Evolutionary conservation across 2,888 invertebrate genomes (phyloP), one percentile per base, ranked within the genome.

Genomic region (Alsophila aescularia): DNA sequence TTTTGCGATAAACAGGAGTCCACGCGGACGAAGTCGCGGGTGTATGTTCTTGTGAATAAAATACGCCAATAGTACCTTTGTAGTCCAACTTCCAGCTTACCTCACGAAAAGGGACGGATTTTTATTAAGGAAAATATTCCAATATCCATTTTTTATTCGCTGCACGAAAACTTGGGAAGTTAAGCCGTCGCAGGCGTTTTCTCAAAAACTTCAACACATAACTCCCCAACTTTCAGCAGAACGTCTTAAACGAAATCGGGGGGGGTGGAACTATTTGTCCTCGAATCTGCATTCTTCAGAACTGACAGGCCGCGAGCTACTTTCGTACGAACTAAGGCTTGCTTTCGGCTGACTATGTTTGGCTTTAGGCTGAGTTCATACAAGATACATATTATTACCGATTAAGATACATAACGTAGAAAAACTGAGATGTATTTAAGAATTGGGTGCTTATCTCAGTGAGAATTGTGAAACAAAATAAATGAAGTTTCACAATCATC

Each of bases 261-360:
- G 48, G 56, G 47, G 39, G 10, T 15, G 35, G 57, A 70, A 71
- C 66, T 68, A 69, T 71, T 70, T 66, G 70, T 65, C 58, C 61
- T 62, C 58, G 60, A 52, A 67, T 68, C 66, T 70, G 67, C 74
- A 70, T 71, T 68, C 60, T 70, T 71, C n/a, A 9, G 13, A 51
- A 42, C 43, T 40, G 48, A 43, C 48, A 40, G 18, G 34, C 41
- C 15, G 15, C 27, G n/a, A 39, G 39, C 39, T 12, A 39, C 29
- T 41, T 6, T 2, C n/a, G 21, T 13, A 8, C 14, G 27, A 44
- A 40, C 32, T 50, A 32, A 13, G 8, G n/a, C 44, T 41, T 18
- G 27, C 43, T 49, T 34, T 27, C 9, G 32, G 45, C 5, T 6
- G 35, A 18, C 41, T n/a, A n/a, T n/a, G n/a, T n/a, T n/a, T n/a